These are phyloP conservation scores for Drosophila demipolita DNA, from an alignment of 2,888 invertebrate genomes.

Conservation along the genomic window DNA sequence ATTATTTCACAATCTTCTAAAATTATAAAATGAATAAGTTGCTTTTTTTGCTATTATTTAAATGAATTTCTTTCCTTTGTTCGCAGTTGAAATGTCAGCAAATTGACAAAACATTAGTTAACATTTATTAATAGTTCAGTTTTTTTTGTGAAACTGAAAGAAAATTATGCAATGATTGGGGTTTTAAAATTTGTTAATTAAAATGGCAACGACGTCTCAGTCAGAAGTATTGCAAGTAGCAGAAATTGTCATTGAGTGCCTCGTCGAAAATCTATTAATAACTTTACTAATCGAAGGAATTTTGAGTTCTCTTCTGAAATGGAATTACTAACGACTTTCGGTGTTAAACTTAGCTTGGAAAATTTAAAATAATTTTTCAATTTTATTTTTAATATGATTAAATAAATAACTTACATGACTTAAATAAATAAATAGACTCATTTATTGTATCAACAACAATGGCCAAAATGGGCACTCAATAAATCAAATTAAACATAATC, in stretches of 20 bases:
- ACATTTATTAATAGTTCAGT: not conserved
- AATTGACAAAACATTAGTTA: not conserved
- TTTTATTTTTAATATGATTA: not conserved
- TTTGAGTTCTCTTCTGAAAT: not conserved
- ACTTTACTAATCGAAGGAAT: not conserved
- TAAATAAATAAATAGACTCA: not conserved
- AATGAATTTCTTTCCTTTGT: not conserved
- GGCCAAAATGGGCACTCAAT: too few species aligned
- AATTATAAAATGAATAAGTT: not conserved
- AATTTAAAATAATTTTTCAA: not conserved
- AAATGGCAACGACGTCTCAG: too few species aligned
- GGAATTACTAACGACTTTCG: not conserved
- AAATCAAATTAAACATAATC: too few species aligned
- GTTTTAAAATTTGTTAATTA: too few species aligned
- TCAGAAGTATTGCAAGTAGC: too few species aligned
- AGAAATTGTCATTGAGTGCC: too few species aligned
- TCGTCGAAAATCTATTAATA: not conserved
- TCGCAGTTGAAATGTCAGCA: not conserved
- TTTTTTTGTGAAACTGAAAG: not conserved
- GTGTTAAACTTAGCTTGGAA: not conserved
- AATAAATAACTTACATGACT: not conserved
- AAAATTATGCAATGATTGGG: not conserved
- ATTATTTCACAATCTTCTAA: not conserved
- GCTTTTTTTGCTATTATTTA: not conserved
- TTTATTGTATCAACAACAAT: too few species aligned